These are phyloP conservation scores for Rhabdornis inornatus DNA, from an alignment of 2,113 vertebrate genomes.

Conservation along the genomic window DNA sequence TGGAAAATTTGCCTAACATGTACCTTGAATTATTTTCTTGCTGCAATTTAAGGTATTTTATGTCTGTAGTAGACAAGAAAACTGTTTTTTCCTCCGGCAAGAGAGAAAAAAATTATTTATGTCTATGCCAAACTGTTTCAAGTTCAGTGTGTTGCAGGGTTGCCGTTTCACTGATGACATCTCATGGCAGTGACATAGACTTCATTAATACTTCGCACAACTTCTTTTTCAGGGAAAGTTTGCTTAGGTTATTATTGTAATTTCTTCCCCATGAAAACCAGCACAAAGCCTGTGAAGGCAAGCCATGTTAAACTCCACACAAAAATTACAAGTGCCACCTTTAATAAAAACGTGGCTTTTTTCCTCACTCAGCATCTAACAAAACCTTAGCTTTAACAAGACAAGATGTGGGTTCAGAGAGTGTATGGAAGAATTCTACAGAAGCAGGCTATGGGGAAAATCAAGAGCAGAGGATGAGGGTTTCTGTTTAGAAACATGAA, in stretches of 20 bases:
- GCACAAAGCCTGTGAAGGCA: neutral
- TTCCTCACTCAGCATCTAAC: neutral
- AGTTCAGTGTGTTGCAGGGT: neutral
- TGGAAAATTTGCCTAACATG: neutral
- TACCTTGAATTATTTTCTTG: neutral
- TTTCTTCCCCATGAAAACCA: neutral
- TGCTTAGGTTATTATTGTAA: neutral
- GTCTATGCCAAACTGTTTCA: neutral
- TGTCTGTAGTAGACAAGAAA: neutral
- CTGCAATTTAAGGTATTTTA: neutral
- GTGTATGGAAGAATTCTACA: neutral
- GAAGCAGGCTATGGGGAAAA: neutral
- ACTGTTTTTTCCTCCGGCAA: neutral
- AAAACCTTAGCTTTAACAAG: neutral
- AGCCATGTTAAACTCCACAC: neutral
- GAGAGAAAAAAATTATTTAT: neutral
- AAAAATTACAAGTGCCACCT: neutral
- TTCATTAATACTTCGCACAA: neutral
- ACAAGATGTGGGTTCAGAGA: neutral
- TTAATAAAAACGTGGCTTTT: neutral
- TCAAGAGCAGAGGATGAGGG: neutral
- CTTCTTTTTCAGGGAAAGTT: neutral
- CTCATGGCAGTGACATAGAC: neutral
- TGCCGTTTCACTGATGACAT: neutral
- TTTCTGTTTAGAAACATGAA: neutral